These are phyloP conservation scores for Tragopan temminckii DNA, from an alignment of 2,797 vertebrate genomes.

Conservation along the genomic window DNA sequence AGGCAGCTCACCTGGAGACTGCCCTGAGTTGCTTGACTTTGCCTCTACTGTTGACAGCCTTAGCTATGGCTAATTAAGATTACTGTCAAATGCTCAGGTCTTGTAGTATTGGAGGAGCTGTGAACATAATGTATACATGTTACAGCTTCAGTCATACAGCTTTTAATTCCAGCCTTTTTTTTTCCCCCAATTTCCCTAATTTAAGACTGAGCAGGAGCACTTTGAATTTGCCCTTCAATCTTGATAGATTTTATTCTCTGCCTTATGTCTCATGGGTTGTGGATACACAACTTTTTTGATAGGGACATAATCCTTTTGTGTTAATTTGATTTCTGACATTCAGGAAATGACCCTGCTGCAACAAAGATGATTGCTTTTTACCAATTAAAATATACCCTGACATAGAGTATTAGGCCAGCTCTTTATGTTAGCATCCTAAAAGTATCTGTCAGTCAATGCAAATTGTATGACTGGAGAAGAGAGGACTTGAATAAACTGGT, in stretches of 20 bases:
- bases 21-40: slow-evolving; percentile 33
- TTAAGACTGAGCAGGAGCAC: not conserved
- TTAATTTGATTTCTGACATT: slow-evolving; percentile 65
- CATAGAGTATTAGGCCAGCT: slow-evolving; percentile 43
- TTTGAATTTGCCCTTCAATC: not conserved
- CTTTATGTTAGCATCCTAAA: slow-evolving; percentile 52
- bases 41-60: not conserved
- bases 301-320: slow-evolving; percentile 21
- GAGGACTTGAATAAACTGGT: slow-evolving; percentile 48
- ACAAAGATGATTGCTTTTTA: slow-evolving; percentile 53
- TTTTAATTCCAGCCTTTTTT: not conserved
- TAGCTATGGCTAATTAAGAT: slow-evolving; percentile 15
- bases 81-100: slow-evolving; percentile 16
- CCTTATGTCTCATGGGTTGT: not conserved
- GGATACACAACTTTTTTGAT: slow-evolving; percentile 15
- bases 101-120: not conserved
- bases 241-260: slow-evolving; percentile 15
- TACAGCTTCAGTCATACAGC: not conserved
- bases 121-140: not conserved
- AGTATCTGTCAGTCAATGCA: slow-evolving; percentile 69
- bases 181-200: not conserved
- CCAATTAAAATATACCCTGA: slow-evolving; percentile 68
- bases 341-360: slow-evolving; percentile 51
- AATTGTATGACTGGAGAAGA: slow-evolving; percentile 48
- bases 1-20: not conserved